Evolutionary conservation across 2,888 invertebrate species (phyloP).

Genomic region (Eristalinus aeneus): DNA sequence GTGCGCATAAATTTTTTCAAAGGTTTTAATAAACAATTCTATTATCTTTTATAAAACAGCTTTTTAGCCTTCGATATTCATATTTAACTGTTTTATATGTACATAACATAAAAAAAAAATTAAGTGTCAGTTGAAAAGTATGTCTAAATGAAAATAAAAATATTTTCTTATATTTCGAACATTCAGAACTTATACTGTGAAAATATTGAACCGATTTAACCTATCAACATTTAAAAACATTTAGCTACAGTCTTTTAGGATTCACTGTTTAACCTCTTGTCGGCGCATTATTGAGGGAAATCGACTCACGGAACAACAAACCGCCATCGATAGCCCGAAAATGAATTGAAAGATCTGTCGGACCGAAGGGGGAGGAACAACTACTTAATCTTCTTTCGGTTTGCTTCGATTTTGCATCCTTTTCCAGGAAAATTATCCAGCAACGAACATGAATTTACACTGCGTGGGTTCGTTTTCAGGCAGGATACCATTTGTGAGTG

Average conservation of each 20-base stretch:
- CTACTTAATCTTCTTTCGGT: conserved; percentile 43
- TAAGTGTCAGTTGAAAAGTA: too few relatives aligned
- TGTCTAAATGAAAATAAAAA: too few relatives aligned
- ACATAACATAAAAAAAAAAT: too few relatives aligned
- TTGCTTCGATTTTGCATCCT: conserved; percentile 42
- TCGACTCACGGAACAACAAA: conserved; percentile 16
- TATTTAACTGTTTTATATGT: too few relatives aligned
- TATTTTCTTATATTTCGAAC: too few relatives aligned
- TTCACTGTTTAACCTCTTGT: conserved; percentile 12
- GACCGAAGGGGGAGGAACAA: conserved; percentile 48
- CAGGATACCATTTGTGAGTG: conserved; percentile 1
- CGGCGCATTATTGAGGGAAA: conserved; percentile 3
- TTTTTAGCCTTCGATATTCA: too few relatives aligned
- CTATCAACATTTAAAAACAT: too few relatives aligned
- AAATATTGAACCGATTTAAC: too few relatives aligned
- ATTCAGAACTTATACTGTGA: too few relatives aligned
- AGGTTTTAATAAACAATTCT: too few relatives aligned
- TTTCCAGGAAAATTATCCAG: conserved; percentile 39
- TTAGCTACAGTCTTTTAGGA: not conserved
- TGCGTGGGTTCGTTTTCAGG: conserved; percentile 13
- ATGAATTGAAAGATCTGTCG: conserved; percentile 31
- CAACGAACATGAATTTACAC: not conserved
- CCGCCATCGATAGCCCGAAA: conserved; percentile 30
- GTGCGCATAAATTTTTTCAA: too few relatives aligned
- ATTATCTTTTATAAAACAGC: too few relatives aligned